Conservation (phyloP, 2,888 invertebrate genomes). For the Aphodius granarius region DNA sequence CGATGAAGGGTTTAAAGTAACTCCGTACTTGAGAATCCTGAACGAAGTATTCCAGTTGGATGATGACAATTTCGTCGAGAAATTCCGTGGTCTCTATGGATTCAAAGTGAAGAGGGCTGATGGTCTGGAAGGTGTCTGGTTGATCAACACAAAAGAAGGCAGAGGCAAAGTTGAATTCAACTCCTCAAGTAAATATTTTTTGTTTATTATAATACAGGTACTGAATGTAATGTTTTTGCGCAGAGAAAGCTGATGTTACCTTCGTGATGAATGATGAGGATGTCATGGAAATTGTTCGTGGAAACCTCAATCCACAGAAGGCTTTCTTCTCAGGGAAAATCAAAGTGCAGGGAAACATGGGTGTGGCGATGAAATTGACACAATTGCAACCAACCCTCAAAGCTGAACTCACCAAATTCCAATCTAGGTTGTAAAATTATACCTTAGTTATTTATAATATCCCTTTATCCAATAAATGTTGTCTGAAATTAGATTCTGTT, state of each 20-base stretch:
- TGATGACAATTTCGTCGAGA: constrained; percentile 78
- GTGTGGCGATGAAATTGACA: constrained; percentile 90
- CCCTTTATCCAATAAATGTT: not conserved
- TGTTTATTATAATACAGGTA: not conserved
- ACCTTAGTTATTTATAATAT: not conserved
- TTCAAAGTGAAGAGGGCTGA: constrained; percentile 84
- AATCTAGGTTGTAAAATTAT: constrained; percentile 70
- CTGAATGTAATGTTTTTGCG: constrained; percentile 21
- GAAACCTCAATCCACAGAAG: constrained; percentile 92
- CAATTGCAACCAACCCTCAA: constrained; percentile 78
- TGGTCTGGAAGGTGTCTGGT: constrained; percentile 85
- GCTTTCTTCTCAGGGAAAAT: constrained; percentile 97
- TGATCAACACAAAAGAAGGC: constrained; percentile 89
- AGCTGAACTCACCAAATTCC: constrained; percentile 71
- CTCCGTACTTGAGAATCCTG: constrained; percentile 78
- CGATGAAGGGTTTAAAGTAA: constrained; percentile 76
- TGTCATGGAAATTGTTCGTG: constrained; percentile 83
- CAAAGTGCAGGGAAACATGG: constrained; percentile 96
- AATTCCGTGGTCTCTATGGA: constrained; percentile 85
- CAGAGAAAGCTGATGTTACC: constrained; percentile 85
- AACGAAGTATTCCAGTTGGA: constrained; percentile 82
- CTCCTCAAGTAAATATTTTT: constrained; percentile 57
- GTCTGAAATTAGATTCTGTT: not conserved
- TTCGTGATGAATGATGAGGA: constrained; percentile 89
- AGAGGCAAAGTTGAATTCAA: constrained; percentile 84